A percentile compares a stretch with the other conserved stretches of the same genome.
Evolutionary conservation across 2,888 invertebrate genomes (phyloP).

Genomic region (Scaptomyza flava): DNA sequence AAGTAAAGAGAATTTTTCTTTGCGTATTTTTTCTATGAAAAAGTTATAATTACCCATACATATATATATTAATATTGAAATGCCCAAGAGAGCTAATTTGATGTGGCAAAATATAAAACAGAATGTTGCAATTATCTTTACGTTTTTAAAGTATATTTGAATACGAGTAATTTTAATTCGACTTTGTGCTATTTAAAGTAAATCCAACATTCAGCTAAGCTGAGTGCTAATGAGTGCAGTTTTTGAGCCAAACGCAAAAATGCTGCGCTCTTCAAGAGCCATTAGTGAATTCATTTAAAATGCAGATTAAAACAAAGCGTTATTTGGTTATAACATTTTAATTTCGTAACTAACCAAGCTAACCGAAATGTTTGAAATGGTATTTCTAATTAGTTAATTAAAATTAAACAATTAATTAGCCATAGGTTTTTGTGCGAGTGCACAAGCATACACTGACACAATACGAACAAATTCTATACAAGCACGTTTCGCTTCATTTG

Average conservation of each 20-base stretch:
- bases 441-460: no score
- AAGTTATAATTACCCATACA: conserved; percentile 45
- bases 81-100: conserved; percentile 16
- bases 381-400: conserved; percentile 58
- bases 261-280: conserved; percentile 17
- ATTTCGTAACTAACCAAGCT: conserved; percentile 40
- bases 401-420: conserved; percentile 61
- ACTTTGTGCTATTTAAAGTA: background rate
- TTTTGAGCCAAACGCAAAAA: conserved; percentile 6
- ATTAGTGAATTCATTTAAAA: conserved; percentile 21
- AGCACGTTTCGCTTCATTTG: conserved; percentile 38
- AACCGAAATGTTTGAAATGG: conserved; percentile 26
- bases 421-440: conserved; percentile 23
- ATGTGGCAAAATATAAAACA: conserved; percentile 11
- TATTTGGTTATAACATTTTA: conserved; percentile 39
- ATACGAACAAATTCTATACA: conserved; percentile 16
- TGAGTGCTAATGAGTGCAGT: conserved; percentile 4
- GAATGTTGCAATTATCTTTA: background rate
- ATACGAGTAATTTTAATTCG: background rate
- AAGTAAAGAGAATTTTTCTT: conserved; percentile 37
- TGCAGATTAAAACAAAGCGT: conserved; percentile 13
- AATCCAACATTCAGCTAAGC: background rate
- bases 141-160: background rate
- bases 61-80: conserved; percentile 14
- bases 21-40: conserved; percentile 73